phyloP scores from a whole-genome alignment of 2,113 vertebrate genomes.

The Pterocles burchelli region DNA sequence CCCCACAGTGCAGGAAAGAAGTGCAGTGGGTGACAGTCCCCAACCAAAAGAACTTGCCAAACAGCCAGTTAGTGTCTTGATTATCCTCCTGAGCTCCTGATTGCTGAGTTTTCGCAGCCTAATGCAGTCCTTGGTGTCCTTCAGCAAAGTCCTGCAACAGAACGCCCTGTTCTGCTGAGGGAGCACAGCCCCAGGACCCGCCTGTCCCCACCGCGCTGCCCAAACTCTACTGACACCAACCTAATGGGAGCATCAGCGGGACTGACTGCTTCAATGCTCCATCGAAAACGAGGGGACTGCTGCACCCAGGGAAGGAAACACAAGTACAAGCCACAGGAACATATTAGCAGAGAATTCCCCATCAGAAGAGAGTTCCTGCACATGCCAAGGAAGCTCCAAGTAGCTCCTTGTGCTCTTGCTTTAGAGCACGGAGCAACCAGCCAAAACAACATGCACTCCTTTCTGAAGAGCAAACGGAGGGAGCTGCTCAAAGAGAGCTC shows the following conservation, averaged over 20 bases:
- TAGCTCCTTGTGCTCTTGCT: background rate
- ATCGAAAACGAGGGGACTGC: background rate
- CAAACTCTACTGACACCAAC: background rate
- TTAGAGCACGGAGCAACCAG: background rate
- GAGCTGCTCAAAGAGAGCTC: slow-evolving; percentile 12
- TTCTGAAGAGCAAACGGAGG: background rate
- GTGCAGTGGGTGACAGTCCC: background rate
- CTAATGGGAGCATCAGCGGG: background rate
- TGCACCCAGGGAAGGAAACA: background rate
- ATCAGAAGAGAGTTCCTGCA: background rate
- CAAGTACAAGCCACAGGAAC: background rate
- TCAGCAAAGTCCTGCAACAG: background rate
- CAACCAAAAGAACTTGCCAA: background rate
- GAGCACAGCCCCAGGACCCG: background rate
- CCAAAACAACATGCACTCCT: background rate
- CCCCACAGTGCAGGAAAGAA: background rate
- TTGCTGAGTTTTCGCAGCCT: background rate
- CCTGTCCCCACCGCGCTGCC: background rate
- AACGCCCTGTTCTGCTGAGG: background rate
- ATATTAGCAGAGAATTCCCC: background rate
- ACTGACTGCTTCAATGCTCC: background rate
- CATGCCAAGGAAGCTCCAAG: background rate
- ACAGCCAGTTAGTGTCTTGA: background rate
- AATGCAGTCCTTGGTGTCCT: background rate
- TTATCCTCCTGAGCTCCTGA: background rate